Base-by-base conservation (phyloP, 2,888 invertebrate species). In the Ommatoiulus sabulosus region DNA sequence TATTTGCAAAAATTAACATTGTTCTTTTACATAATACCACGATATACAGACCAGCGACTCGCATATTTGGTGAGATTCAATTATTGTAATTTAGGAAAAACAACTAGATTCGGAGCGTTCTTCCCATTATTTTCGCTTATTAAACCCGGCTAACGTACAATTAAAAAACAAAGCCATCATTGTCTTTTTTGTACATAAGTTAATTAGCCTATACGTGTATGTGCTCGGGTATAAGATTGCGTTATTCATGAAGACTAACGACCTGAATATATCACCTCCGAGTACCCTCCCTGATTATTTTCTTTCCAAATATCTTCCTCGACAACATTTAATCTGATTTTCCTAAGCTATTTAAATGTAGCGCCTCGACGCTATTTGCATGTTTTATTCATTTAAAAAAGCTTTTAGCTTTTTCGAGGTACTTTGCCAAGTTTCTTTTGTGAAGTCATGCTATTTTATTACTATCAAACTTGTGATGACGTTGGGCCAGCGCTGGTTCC, bases 341-440 rank as follows among this genome's bases (percentile, higher is more conserved):
- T 20, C 72, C 20, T 72, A 72, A 72, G 72, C 20, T 24, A 72
- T 72, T 72, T 20, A 72, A 20, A 72, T 24, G 72, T 20, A 7
- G 8, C 24, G 7, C 72, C 72, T 72, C 72, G 72, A 72, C 72
- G 72, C 20, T 8, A 72, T 72, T 72, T 72, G 72, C 72, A 72
- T 24, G 72, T 10, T 72, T 72, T 72, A 72, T 72, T 72, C 72
- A 20, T 24, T 72, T 72, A 72, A 72, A 72, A 72, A 72, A 72
- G 72, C 24, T 72, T 72, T 72, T 24, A 72, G 24, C 20, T 24
- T 0, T 63, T 48, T 48, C 72, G 8, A 24, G 20, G 20, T 72
- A 72, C 72, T 10, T 20, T 24, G 72, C 24, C 20, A 72, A 72
- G 15, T 20, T 72, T 72, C 20, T 72, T 63, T 72, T 72, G 72